phyloP scores from a whole-genome alignment of 2,797 vertebrate genomes.

The Anguilla megastoma region DNA sequence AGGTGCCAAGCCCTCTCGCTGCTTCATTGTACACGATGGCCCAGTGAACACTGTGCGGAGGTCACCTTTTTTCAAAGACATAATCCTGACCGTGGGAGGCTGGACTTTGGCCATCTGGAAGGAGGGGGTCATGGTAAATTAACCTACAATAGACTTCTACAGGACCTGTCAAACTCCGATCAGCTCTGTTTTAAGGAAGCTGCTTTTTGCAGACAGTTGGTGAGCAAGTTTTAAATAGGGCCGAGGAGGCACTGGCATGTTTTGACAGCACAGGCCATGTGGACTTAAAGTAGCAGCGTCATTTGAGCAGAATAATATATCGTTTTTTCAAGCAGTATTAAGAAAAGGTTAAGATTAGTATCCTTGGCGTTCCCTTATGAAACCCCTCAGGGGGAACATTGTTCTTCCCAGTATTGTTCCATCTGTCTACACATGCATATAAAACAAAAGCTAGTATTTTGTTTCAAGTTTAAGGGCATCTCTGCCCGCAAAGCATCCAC shows the following conservation, averaged over 20 bases:
- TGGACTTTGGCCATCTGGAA: slow-evolving; percentile 90
- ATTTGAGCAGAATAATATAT: neutral
- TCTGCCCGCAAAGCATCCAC: neutral
- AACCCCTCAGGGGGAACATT: neutral
- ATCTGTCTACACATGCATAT: neutral
- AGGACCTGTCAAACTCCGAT: slow-evolving; percentile 26
- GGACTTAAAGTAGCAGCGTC: neutral
- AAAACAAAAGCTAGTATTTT: neutral
- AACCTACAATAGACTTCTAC: slow-evolving; percentile 2
- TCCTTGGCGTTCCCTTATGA: neutral
- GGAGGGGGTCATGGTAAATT: slow-evolving; percentile 83
- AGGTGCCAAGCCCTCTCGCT: slow-evolving; percentile 76
- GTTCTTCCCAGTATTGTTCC: neutral
- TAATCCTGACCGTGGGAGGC: slow-evolving; percentile 81
- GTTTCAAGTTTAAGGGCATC: neutral
- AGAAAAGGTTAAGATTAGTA: neutral
- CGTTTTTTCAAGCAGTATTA: neutral
- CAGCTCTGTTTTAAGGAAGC: slow-evolving; percentile 19
- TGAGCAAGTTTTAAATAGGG: slow-evolving; percentile 21
- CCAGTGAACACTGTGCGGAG: slow-evolving; percentile 78
- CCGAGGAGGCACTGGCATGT: neutral
- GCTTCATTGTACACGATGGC: slow-evolving; percentile 68
- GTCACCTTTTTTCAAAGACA: slow-evolving; percentile 88
- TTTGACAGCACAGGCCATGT: neutral
- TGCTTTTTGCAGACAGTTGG: slow-evolving; percentile 22